A percentile compares a stretch with the other conserved stretches of the same genome.
Evolutionary conservation across 2,113 vertebrate genomes (phyloP).

Genomic region (Alexandromys fortis): DNA sequence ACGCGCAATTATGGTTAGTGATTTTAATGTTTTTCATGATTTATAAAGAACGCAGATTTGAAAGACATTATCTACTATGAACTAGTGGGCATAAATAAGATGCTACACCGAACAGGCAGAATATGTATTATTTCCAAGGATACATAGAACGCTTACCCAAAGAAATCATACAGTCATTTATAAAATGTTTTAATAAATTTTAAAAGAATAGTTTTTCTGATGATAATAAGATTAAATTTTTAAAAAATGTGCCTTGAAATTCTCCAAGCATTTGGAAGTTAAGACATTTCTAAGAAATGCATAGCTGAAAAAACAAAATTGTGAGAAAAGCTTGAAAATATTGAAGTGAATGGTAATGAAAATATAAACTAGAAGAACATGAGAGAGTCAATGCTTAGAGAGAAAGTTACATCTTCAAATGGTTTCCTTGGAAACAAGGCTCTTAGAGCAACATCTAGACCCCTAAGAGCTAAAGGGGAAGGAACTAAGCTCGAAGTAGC

Average conservation of each 20-base stretch:
- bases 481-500: neutral
- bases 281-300: neutral
- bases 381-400: neutral
- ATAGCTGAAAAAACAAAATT: neutral
- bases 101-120: neutral
- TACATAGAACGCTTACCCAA: neutral
- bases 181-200: neutral
- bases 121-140: neutral
- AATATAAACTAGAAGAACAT: conserved; percentile 24
- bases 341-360: neutral
- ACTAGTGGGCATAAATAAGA: neutral
- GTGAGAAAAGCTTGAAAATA: neutral
- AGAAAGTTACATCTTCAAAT: neutral
- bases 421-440: neutral
- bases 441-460: neutral
- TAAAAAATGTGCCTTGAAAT: neutral
- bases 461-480: neutral
- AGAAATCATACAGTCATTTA: neutral
- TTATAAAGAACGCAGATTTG: neutral
- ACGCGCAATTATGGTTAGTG: neutral
- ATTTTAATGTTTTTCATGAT: neutral
- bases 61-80: neutral
- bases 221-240: neutral
- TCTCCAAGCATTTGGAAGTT: neutral
- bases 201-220: neutral